A percentile compares a stretch with the other conserved stretches of the same genome.
These are phyloP conservation scores for Phyllostomus hastatus DNA, from an alignment of 2,113 vertebrate genomes.

Conservation along the genomic window DNA sequence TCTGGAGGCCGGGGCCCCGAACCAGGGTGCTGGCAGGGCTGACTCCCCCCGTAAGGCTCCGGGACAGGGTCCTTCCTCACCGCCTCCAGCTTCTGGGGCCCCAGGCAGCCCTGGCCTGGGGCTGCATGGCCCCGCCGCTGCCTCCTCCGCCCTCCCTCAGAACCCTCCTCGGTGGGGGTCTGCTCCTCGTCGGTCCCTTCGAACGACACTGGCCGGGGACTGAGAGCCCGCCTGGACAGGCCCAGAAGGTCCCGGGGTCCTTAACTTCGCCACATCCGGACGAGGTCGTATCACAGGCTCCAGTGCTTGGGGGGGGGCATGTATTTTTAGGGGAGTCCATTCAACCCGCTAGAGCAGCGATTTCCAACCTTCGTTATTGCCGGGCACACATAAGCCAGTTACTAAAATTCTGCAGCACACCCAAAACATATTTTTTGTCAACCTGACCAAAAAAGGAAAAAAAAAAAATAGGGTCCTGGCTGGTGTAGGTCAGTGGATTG, in stretches of 20 bases:
- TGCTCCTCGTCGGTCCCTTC: neutral
- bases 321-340: neutral
- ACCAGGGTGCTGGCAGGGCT: too few species aligned
- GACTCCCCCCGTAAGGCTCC: neutral
- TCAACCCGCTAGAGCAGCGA: neutral
- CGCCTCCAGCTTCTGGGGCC: neutral
- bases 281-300: neutral
- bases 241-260: neutral
- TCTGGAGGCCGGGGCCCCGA: neutral
- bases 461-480: too few species aligned
- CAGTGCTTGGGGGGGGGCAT: neutral
- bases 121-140: neutral
- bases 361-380: neutral
- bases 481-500: too few species aligned
- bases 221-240: neutral
- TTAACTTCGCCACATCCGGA: neutral
- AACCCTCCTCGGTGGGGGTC: neutral
- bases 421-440: neutral
- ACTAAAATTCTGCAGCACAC: neutral
- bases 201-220: neutral
- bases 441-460: neutral
- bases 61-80: neutral
- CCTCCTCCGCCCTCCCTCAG: neutral
- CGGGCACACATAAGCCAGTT: neutral
- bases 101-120: neutral